A percentile compares a stretch with the other conserved stretches of the same genome.
phyloP scores from a whole-genome alignment of 2,888 invertebrate genomes.

The Cerceris rybyensis region DNA sequence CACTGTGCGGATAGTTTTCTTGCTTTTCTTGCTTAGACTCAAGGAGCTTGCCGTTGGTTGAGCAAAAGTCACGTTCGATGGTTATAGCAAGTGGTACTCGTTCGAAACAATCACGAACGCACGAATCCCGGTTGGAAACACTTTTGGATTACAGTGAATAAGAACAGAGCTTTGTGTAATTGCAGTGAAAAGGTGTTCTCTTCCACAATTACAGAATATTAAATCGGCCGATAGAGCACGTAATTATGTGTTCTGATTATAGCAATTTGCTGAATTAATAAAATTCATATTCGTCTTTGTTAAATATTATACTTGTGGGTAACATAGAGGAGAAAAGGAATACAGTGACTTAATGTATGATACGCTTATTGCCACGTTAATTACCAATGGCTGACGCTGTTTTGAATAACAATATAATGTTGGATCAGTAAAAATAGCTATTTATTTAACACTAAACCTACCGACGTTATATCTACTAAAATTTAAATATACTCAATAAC shows the following conservation, averaged over 20 bases:
- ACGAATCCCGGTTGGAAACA: conserved; percentile 24
- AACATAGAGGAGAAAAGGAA: too few species aligned
- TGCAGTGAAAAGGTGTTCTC: conserved; percentile 3
- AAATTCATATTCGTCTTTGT: too few species aligned
- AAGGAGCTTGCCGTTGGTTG: conserved; percentile 34
- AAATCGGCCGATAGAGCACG: conserved; percentile 21
- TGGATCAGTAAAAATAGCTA: too few species aligned
- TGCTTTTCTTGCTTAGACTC: conserved; percentile 25
- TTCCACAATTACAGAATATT: background rate
- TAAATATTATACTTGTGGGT: too few species aligned
- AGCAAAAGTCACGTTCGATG: conserved; percentile 67
- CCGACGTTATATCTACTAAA: too few species aligned
- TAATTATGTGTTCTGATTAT: background rate
- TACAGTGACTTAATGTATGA: too few species aligned
- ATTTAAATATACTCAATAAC: too few species aligned
- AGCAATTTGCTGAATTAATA: too few species aligned
- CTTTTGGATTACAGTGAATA: conserved; percentile 1
- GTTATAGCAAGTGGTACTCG: conserved; percentile 62
- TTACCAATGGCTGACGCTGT: too few species aligned
- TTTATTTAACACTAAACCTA: too few species aligned
- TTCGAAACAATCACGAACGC: conserved; percentile 62
- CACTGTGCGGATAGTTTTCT: conserved; percentile 32
- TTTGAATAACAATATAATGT: too few species aligned
- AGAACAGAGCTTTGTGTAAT: conserved; percentile 28
- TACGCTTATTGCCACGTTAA: too few species aligned